Evolutionary conservation across 30 jellyfish, hydroid and myxozoan species (phyloP), one percentile per base, ranked within the genome.

Genomic region (Cassiopea andromeda): DNA sequence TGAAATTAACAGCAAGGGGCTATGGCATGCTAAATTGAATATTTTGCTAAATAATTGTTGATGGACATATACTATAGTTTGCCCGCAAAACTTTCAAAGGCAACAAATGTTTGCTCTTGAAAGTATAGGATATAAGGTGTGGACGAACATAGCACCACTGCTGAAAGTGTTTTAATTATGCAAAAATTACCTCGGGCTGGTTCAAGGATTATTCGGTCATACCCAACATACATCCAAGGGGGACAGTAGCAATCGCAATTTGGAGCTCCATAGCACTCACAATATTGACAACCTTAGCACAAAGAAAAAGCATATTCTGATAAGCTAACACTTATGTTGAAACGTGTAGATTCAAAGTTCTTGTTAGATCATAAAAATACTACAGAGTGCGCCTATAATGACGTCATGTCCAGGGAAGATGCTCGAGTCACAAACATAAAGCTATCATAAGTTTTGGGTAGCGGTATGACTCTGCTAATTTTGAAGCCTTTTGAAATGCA

Each of bases 201-300:
- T 60, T 93, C 97, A 64, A 93, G 85, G 1, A 93, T 73, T 60
- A 93, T 93, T 48, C 87, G 83, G 79, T 93, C 98, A 84, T 93
- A 93, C 90, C 98, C 93, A 69, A 79, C 81, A 75, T 73, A 95
- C 97, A 83, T 77, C 98, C 98, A 93, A 82, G 98, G 98, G 88
- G 97, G 98, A 76, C 98, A 93, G 87, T 87, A 87, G 82, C 94
- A 87, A 81, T 87, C 90, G 69, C 94, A 87, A 46, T 87, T 80
- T 43, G 94, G 94, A 87, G 84, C 57, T 87, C 94, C 94, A 79
- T 87, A 87, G 90, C 94, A 87, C 87, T 81, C 90, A 69, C 94
- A 87, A 78, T 87, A 87, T 78, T 87, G 94, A 72, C 94, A 87
- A 87, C 94, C 94, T 87, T 87, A 79, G 75, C 82, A 48, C 38